Percentiles rank a stretch among this genome's conserved stretches.
These are phyloP conservation scores for Pangasius djambal DNA, from an alignment of 2,797 vertebrate genomes.

Conservation along the genomic window DNA sequence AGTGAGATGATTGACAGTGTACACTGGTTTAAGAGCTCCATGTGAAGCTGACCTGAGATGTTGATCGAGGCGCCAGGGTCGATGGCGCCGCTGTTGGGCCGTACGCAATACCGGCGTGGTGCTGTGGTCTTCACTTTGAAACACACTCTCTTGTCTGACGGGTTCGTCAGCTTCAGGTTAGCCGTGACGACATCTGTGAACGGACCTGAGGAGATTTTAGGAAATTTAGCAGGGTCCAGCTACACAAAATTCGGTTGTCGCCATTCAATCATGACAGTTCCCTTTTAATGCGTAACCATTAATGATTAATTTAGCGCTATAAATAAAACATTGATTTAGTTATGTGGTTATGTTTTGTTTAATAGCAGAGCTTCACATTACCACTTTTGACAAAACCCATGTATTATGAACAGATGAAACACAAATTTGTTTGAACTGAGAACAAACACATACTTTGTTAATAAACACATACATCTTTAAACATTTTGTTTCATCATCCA, in stretches of 20 bases:
- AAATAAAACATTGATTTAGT: not conserved
- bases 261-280: not conserved
- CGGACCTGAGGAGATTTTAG: slow-evolving; percentile 78
- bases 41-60: slow-evolving; percentile 85
- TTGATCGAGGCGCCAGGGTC: slow-evolving; percentile 85
- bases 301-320: not conserved
- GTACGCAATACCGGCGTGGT: slow-evolving; percentile 95
- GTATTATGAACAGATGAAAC: not conserved
- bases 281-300: not conserved
- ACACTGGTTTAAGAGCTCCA: not conserved
- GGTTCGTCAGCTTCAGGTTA: slow-evolving; percentile 95
- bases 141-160: slow-evolving; percentile 94
- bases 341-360: not conserved
- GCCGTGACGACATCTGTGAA: slow-evolving; percentile 99
- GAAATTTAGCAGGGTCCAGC: not conserved
- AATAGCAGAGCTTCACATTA: not conserved
- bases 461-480: not conserved
- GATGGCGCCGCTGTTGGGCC: slow-evolving; percentile 96
- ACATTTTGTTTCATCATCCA: not conserved
- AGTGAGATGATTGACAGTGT: not conserved
- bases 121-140: slow-evolving; percentile 99
- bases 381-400: not conserved
- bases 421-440: not conserved
- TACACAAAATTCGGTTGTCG: not conserved
- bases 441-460: not conserved